Evolutionary conservation across 2,888 invertebrate species (phyloP).

Genomic region (Charanyca ferruginea): DNA sequence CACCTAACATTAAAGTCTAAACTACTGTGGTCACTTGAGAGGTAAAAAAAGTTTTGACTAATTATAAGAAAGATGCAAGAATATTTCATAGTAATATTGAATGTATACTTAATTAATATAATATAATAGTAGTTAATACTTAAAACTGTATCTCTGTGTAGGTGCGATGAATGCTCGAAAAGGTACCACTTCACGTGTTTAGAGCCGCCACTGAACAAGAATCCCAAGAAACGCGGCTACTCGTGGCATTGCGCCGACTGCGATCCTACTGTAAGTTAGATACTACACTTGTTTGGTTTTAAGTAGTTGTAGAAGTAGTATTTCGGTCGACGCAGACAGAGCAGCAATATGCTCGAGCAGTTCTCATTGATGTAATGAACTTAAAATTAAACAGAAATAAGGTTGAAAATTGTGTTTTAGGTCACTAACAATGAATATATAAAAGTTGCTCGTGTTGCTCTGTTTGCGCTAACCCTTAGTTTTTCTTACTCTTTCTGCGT

Average conservation of each 20-base stretch:
- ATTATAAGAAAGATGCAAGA: background rate
- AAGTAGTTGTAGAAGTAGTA: slow-evolving; percentile 4
- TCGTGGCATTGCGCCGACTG: slow-evolving; percentile 99
- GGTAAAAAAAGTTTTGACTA: background rate
- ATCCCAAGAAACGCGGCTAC: slow-evolving; percentile 98
- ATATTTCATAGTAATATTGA: no score
- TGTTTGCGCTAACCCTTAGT: background rate
- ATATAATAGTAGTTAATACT: slow-evolving; percentile 7
- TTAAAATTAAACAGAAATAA: no score
- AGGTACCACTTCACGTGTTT: slow-evolving; percentile 98
- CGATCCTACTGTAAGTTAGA: slow-evolving; percentile 95
- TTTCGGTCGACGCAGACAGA: no score
- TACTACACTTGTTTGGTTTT: slow-evolving; percentile 16
- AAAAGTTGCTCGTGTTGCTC: no score
- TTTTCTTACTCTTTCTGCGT: background rate
- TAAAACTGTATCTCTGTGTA: slow-evolving; percentile 74
- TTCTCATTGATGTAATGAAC: no score
- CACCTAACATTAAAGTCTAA: no score
- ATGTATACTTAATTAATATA: background rate
- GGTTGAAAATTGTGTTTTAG: background rate
- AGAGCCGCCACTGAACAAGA: slow-evolving; percentile 98
- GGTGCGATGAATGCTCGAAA: slow-evolving; percentile 97
- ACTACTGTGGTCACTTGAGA: no score
- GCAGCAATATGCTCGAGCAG: no score
- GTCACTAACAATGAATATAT: background rate